A percentile compares a stretch with the other conserved stretches of the same genome.
phyloP scores from a whole-genome alignment of 2,113 vertebrate species.

The Thamnophis sirtalis region DNA sequence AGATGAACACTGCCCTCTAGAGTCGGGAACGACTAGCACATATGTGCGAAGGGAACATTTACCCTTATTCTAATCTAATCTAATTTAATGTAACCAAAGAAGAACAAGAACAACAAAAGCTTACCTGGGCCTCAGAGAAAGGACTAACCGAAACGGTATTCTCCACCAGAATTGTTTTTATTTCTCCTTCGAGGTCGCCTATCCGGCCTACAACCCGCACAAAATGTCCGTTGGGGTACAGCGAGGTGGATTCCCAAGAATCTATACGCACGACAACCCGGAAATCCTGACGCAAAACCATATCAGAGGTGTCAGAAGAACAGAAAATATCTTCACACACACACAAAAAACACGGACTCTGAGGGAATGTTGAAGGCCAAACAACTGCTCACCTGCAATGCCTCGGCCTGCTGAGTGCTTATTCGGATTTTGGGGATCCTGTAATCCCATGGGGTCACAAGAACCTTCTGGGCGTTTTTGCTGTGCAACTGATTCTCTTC shows the following conservation, averaged over 20 bases:
- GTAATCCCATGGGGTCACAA: conserved; percentile 89
- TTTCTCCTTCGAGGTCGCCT: conserved; percentile 88
- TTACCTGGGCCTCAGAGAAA: conserved; percentile 95
- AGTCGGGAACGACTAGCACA: too few relatives aligned
- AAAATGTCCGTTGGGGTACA: conserved; percentile 92
- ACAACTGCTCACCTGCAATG: conserved; percentile 77
- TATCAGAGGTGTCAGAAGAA: not conserved
- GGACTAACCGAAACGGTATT: conserved; percentile 84
- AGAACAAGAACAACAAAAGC: conserved; percentile 6
- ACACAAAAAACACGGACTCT: not conserved
- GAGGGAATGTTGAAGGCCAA: not conserved
- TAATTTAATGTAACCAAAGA: not conserved
- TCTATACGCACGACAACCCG: conserved; percentile 91
- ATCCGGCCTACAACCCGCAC: conserved; percentile 87
- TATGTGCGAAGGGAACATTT: too few relatives aligned
- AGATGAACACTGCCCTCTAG: too few relatives aligned
- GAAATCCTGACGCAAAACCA: conserved; percentile 74
- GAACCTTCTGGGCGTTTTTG: conserved; percentile 83
- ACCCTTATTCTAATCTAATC: too few relatives aligned
- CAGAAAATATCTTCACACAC: not conserved
- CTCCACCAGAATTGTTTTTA: conserved; percentile 90
- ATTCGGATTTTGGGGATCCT: conserved; percentile 94
- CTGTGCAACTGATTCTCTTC: conserved; percentile 83
- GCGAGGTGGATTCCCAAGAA: conserved; percentile 88
- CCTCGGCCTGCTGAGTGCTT: conserved; percentile 89